Percentiles rank a stretch among this genome's conserved stretches.
Evolutionary conservation across 2,113 vertebrate species (phyloP).

Genomic region (Toxotes chatareus): DNA sequence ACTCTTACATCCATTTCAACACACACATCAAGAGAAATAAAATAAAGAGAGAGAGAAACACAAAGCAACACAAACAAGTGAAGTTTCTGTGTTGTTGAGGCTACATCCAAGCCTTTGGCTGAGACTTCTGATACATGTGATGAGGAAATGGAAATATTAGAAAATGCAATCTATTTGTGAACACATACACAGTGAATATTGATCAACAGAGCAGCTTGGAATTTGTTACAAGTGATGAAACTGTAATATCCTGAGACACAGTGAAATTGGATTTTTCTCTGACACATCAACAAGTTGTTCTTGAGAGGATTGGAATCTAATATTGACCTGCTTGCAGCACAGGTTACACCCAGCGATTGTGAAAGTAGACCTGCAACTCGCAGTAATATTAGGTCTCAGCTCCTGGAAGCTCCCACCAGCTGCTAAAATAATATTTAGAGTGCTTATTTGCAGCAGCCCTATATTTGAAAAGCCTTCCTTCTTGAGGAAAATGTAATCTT

Average conservation of each 20-base stretch:
- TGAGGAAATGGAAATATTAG: conserved; percentile 43
- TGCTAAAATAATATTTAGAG: conserved; percentile 69
- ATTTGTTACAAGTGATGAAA: conserved; percentile 53
- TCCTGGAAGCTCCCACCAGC: conserved; percentile 52
- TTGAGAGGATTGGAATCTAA: conserved; percentile 32
- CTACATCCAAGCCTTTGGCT: conserved; percentile 39
- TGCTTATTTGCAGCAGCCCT: conserved; percentile 63
- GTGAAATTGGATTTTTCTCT: conserved; percentile 55
- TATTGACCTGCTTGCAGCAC: conserved; percentile 49
- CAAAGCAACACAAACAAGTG: conserved; percentile 10
- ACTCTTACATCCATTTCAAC: conserved; percentile 15
- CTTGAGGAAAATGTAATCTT: conserved; percentile 52
- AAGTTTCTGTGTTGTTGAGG: conserved; percentile 42
- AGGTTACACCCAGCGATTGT: conserved; percentile 28
- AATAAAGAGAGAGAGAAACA: neutral
- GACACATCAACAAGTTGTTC: conserved; percentile 58
- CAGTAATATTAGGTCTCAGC: conserved; percentile 54
- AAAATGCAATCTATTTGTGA: conserved; percentile 17
- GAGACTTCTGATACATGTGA: conserved; percentile 4
- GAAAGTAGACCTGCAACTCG: conserved; percentile 45
- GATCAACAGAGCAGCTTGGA: conserved; percentile 56
- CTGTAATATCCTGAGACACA: conserved; percentile 5
- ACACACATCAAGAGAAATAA: conserved; percentile 12
- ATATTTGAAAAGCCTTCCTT: conserved; percentile 52
- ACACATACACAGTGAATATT: conserved; percentile 47